Evolutionary conservation across 2,113 vertebrate genomes (phyloP).

Genomic region (Rissa tridactyla): DNA sequence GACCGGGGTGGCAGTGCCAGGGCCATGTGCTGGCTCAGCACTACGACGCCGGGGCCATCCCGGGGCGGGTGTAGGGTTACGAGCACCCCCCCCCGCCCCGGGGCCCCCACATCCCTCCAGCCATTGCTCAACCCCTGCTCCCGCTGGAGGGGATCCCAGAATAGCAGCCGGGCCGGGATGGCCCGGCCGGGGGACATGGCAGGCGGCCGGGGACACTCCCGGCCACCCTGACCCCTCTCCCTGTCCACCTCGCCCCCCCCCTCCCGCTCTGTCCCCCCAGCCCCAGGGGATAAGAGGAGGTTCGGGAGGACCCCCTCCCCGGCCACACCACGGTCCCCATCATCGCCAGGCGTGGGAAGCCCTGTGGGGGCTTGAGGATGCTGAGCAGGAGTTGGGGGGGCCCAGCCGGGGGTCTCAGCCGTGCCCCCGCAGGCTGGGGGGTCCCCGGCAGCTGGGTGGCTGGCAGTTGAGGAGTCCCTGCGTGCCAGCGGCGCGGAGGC

Average conservation of each 20-base stretch:
- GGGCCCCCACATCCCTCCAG: not conserved
- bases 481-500: not conserved
- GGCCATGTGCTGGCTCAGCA: too few species aligned
- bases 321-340: not conserved
- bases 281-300: not conserved
- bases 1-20: too few species aligned
- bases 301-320: not conserved
- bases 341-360: not conserved
- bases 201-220: not conserved
- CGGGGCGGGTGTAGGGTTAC: too few species aligned
- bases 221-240: not conserved
- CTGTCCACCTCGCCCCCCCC: not conserved
- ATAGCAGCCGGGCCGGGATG: not conserved
- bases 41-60: too few species aligned
- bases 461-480: not conserved
- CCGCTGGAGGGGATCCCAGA: not conserved
- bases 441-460: not conserved
- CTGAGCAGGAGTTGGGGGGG: not conserved
- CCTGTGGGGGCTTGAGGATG: not conserved
- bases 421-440: too few species aligned
- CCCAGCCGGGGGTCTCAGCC: too few species aligned
- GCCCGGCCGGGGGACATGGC: not conserved
- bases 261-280: not conserved
- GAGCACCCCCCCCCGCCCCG: not conserved
- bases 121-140: not conserved